These are phyloP conservation scores for Epinotia brunnichana DNA, from an alignment of 2,888 invertebrate genomes.

Conservation along the genomic window DNA sequence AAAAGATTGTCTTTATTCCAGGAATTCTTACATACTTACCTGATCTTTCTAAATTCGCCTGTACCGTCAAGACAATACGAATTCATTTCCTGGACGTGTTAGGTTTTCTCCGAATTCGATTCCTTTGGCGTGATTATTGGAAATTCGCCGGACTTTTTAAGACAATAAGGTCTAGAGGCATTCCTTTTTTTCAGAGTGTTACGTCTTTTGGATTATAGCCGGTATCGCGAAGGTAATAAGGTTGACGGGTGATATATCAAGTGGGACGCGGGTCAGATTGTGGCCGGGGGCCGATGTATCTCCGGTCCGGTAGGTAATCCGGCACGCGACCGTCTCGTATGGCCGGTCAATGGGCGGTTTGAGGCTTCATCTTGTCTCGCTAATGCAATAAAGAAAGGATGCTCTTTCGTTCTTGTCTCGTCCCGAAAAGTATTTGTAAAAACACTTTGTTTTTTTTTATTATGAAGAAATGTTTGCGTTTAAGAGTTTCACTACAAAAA, in stretches of 20 bases:
- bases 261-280: not conserved
- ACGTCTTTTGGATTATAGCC: not conserved
- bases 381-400: constrained; percentile 14
- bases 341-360: constrained; percentile 17
- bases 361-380: not conserved
- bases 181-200: not conserved
- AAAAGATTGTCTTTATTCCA: constrained; percentile 20
- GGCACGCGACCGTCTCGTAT: not conserved
- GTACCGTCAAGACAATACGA: constrained; percentile 9
- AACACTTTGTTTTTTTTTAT: not conserved
- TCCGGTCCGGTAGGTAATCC: constrained; percentile 29
- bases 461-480: not conserved
- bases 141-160: constrained; percentile 9
- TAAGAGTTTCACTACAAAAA: not conserved
- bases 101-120: not conserved
- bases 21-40: constrained; percentile 19
- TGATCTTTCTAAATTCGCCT: constrained; percentile 6
- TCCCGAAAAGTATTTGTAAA: not conserved
- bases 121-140: not conserved
- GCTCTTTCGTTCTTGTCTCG: constrained; percentile 3
- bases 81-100: not conserved
- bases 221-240: constrained; percentile 3
- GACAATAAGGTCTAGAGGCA: not conserved
- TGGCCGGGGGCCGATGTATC: constrained; percentile 19
- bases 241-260: constrained; percentile 23